Conservation (phyloP, 2,113 vertebrate species). For the Forbesichthys agassizii region DNA sequence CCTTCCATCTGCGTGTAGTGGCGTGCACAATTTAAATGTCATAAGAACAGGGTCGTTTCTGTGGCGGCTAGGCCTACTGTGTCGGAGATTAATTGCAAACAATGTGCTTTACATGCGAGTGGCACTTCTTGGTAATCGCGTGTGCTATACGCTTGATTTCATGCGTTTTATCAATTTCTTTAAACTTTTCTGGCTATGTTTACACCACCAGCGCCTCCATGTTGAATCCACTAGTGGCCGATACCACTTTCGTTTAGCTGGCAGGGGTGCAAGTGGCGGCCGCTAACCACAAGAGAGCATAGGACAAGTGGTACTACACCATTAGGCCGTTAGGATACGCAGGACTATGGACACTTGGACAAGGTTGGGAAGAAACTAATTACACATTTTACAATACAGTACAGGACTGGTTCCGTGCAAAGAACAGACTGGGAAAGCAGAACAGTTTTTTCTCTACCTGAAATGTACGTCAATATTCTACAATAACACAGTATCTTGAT, state of each 20-base stretch:
- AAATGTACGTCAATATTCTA: no score
- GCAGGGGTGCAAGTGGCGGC: constrained; percentile 19
- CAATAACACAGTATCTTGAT: no score
- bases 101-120: neutral
- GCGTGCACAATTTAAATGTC: neutral
- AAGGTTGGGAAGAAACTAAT: no score
- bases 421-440: no score
- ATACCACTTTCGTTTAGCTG: constrained; percentile 41
- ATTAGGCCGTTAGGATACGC: neutral
- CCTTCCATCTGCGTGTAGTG: constrained; percentile 36
- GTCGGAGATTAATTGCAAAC: neutral
- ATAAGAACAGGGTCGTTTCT: neutral
- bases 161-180: neutral
- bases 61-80: neutral
- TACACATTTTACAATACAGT: no score
- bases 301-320: neutral
- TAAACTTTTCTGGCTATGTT: neutral
- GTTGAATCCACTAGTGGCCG: constrained; percentile 43
- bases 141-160: neutral
- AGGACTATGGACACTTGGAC: neutral
- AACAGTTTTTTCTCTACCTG: no score
- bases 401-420: no score
- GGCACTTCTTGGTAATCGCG: no score
- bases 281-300: constrained; percentile 7
- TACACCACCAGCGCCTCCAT: constrained; percentile 47